Percentiles rank a stretch among this genome's conserved stretches.
These are phyloP conservation scores for Urocolius indicus DNA, from an alignment of 2,113 vertebrate genomes.

Conservation along the genomic window DNA sequence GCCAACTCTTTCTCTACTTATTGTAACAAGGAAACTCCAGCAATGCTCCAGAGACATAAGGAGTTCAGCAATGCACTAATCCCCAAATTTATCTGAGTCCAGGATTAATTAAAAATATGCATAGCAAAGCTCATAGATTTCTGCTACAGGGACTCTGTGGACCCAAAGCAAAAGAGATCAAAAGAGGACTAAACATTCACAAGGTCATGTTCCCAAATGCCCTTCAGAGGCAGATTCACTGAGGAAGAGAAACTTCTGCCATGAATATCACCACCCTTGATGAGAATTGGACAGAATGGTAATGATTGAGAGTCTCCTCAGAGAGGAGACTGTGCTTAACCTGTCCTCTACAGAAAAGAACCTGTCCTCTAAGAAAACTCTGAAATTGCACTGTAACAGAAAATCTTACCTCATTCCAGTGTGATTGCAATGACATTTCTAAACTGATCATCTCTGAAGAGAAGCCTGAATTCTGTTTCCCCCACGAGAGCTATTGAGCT, in stretches of 20 bases:
- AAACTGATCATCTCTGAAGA: not conserved
- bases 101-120: slow-evolving; percentile 43
- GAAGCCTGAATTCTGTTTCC: not conserved
- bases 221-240: not conserved
- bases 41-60: not conserved
- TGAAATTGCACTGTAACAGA: not conserved
- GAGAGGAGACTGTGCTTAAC: not conserved
- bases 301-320: not conserved
- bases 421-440: not conserved
- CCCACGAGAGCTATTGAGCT: not conserved
- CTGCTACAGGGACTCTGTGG: not conserved
- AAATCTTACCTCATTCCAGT: not conserved
- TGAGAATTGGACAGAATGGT: not conserved
- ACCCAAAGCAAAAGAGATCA: slow-evolving; percentile 11
- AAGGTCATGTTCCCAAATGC: not conserved
- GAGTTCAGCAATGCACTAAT: slow-evolving; percentile 32
- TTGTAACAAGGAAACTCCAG: not conserved
- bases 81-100: slow-evolving; percentile 20
- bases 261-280: not conserved
- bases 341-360: not conserved
- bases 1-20: not conserved
- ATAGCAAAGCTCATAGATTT: slow-evolving; percentile 13
- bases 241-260: not conserved
- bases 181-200: not conserved
- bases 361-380: not conserved